phyloP scores from a whole-genome alignment of 2,113 vertebrate species.

The Falco punctatus region DNA sequence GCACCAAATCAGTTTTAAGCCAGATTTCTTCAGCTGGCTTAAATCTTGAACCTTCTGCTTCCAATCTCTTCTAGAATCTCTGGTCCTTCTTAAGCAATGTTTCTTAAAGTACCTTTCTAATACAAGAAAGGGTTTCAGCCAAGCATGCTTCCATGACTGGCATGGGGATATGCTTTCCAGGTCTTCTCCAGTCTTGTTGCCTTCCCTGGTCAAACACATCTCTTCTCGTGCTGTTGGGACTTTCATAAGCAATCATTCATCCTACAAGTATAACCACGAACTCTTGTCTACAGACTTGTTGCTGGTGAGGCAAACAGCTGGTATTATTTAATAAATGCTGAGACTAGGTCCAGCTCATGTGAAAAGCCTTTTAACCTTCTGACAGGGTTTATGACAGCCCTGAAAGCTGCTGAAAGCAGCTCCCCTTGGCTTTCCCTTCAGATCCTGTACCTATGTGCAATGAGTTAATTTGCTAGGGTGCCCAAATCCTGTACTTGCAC shows the following conservation, averaged over 20 bases:
- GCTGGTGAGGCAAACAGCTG: not conserved
- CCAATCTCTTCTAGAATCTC: not conserved
- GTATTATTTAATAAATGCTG: not conserved
- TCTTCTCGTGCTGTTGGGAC: not conserved
- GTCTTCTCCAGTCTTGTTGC: not conserved
- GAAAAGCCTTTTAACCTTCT: not conserved
- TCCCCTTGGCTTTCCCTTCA: not conserved
- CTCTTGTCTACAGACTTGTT: not conserved
- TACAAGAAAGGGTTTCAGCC: not conserved
- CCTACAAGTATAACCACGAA: not conserved
- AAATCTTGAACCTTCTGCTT: not conserved
- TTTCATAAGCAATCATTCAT: not conserved
- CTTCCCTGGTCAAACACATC: not conserved
- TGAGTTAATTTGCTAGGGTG: not conserved
- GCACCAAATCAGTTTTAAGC: not conserved
- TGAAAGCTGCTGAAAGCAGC: not conserved
- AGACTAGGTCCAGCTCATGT: not conserved
- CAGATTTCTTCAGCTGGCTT: not conserved
- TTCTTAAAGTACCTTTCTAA: not conserved
- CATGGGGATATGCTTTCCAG: not conserved
- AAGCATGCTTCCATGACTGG: not conserved
- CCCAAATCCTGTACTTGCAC: not conserved
- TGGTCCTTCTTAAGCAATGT: not conserved
- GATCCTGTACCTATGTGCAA: not conserved
- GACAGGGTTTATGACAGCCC: not conserved